Conservation (phyloP, 2,888 invertebrate genomes). For the Lasius platythorax region DNA sequence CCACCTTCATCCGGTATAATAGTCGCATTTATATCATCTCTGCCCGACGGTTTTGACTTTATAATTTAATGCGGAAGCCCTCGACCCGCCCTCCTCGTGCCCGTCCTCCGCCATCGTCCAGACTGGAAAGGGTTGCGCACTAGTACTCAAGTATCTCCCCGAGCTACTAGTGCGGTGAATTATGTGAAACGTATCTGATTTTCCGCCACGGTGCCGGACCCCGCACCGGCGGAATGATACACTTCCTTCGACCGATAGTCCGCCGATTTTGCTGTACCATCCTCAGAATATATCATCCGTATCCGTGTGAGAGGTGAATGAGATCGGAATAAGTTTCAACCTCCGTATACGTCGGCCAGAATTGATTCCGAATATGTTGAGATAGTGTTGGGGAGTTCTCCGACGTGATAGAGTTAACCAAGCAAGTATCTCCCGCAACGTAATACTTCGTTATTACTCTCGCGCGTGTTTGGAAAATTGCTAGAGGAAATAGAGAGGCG, state of each 20-base stretch:
- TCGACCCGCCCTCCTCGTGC: slow-evolving; percentile 65
- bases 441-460: slow-evolving; percentile 45
- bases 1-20: slow-evolving; percentile 80
- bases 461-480: slow-evolving; percentile 43
- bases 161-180: slow-evolving; percentile 70
- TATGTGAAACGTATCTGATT: slow-evolving; percentile 79
- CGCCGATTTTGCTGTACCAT: slow-evolving; percentile 51
- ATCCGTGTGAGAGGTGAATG: slow-evolving; percentile 45
- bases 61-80: slow-evolving; percentile 83
- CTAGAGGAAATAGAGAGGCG: slow-evolving; percentile 29
- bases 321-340: slow-evolving; percentile 53
- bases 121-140: slow-evolving; percentile 76
- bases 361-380: slow-evolving; percentile 52
- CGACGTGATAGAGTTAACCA: slow-evolving; percentile 52
- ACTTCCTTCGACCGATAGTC: slow-evolving; percentile 55
- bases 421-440: slow-evolving; percentile 29
- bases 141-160: slow-evolving; percentile 64
- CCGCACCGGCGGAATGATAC: slow-evolving; percentile 33
- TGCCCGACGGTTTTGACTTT: slow-evolving; percentile 84
- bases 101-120: slow-evolving; percentile 48
- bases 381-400: slow-evolving; percentile 31
- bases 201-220: slow-evolving; percentile 56
- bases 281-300: slow-evolving; percentile 46
- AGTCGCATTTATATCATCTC: slow-evolving; percentile 85
- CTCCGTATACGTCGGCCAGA: slow-evolving; percentile 31